These are phyloP conservation scores for Hydrozoanthus gracilis DNA, from an alignment of 92 coral and sea anemone genomes.

Conservation along the genomic window DNA sequence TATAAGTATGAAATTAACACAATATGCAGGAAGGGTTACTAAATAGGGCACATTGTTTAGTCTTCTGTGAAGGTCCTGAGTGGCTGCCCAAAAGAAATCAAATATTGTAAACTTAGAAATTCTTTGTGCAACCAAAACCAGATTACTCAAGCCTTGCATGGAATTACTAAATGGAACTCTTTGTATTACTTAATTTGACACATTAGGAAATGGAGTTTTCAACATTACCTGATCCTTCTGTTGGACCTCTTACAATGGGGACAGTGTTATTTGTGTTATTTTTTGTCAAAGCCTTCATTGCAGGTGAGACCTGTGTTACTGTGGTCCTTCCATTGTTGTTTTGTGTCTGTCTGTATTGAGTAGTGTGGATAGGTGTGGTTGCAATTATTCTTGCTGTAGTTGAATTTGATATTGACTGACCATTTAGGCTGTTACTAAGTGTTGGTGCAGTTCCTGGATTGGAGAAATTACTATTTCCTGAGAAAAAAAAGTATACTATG, in stretches of 20 bases:
- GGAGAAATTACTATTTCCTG: conserved; percentile 22
- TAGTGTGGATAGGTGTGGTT: not conserved
- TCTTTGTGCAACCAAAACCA: too few species aligned
- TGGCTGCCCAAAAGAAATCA: too few species aligned
- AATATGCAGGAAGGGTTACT: too few species aligned
- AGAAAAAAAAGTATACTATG: not conserved
- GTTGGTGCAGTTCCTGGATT: conserved; percentile 7
- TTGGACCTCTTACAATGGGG: not conserved
- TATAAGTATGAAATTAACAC: too few species aligned
- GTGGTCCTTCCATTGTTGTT: not conserved
- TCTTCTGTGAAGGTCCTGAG: too few species aligned
- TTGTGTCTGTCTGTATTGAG: not conserved
- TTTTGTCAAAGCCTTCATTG: not conserved
- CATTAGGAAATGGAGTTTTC: not conserved
- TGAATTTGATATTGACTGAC: not conserved
- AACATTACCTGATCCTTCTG: conserved; percentile 6
- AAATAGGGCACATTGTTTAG: too few species aligned
- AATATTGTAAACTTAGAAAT: too few species aligned
- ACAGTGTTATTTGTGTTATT: conserved; percentile 9
- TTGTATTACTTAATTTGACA: not conserved
- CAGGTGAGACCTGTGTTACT: not conserved
- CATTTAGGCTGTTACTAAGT: conserved; percentile 41
- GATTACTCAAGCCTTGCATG: too few species aligned
- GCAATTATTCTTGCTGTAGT: not conserved
- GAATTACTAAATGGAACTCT: not conserved